Base-by-base conservation (phyloP, 2,797 vertebrate species). In the Poeciliopsis gracilis region DNA sequence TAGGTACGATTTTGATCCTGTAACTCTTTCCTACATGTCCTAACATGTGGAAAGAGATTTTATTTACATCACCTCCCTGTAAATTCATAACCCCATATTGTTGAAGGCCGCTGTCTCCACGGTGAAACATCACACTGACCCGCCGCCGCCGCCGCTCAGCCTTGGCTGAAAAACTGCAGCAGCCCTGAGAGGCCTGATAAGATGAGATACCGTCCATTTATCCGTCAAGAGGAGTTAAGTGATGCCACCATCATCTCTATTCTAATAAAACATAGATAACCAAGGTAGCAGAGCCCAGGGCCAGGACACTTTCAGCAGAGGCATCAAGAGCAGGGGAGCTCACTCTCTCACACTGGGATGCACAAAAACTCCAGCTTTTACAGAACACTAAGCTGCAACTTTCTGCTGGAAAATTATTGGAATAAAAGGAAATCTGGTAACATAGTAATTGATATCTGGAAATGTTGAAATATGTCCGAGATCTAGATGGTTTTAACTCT, bases 181-280 rank as follows among this genome's bases (percentile, higher is more conserved):
- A 77, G 73, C 86, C 80, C 74, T 69, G 72, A 77, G 75, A 86
- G 74, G 75, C 84, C 78, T 73, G 86, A 88, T 82, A 77, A 86
- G 79, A 87, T 85, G 75, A 87, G 74, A 84, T 45, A 25, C 77
- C 84, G 77, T 84, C 83, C 88, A 88, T 91, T 88, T 82, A 92
- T 87, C 83, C 20, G 11, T 87, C 80, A 84, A 72, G 82, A 88
- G 83, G 79, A 80, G 85, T 72, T 82, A 86, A 91, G 85, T 78
- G 80, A 87, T 71, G 79, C 82, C 10, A 66, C 77, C 77, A 80
- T 89, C 81, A 72, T 72, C 81, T 83, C 78, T 82, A 84, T 83
- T 88, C 82, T 79, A 89, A 91, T 86, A 84, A 84, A 87, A 86
- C 72, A 75, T 36, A 77, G 85, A 90, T 84, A 86, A 88, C 86